These are phyloP conservation scores for Malacoctenus gilli DNA, from an alignment of 2,797 vertebrate species.

Conservation along the genomic window DNA sequence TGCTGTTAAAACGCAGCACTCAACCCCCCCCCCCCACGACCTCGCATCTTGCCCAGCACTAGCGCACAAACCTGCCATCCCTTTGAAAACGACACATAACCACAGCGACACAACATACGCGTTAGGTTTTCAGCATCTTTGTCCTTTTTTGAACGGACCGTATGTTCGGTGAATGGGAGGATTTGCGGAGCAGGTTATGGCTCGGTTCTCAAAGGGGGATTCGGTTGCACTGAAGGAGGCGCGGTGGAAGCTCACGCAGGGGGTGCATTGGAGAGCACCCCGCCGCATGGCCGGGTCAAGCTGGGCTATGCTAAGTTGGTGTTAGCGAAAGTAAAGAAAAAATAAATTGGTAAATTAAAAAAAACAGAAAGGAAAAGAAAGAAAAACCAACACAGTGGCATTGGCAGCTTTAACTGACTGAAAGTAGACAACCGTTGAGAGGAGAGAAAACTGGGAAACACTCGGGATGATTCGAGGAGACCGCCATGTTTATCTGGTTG, in stretches of 20 bases:
- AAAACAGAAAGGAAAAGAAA: constrained; percentile 38
- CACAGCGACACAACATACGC: constrained; percentile 45
- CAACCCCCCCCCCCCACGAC: constrained; percentile 34
- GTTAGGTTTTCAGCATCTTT: constrained; percentile 57
- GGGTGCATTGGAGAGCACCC: constrained; percentile 63
- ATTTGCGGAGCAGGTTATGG: constrained; percentile 72
- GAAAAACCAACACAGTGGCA: constrained; percentile 70
- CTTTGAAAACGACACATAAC: constrained; percentile 77
- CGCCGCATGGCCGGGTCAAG: constrained; percentile 57
- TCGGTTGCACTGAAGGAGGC: constrained; percentile 69
- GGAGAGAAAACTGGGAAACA: constrained; percentile 17
- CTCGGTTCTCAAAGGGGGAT: constrained; percentile 79
- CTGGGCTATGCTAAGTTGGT: constrained; percentile 58
- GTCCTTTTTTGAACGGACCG: constrained; percentile 53
- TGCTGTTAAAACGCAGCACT: constrained; percentile 6
- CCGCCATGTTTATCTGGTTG: constrained; percentile 9
- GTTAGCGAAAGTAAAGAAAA: constrained; percentile 66
- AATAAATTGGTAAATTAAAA: constrained; percentile 16
- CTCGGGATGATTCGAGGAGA: constrained; percentile 12
- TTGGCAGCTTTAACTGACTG: constrained; percentile 82
- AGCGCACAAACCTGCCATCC: constrained; percentile 67
- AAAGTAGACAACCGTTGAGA: constrained; percentile 79
- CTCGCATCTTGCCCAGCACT: constrained; percentile 70
- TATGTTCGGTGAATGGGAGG: constrained; percentile 54
- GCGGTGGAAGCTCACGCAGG: constrained; percentile 72